These are phyloP conservation scores for Trichechus manatus DNA, from an alignment of 2,113 vertebrate genomes.

Conservation along the genomic window DNA sequence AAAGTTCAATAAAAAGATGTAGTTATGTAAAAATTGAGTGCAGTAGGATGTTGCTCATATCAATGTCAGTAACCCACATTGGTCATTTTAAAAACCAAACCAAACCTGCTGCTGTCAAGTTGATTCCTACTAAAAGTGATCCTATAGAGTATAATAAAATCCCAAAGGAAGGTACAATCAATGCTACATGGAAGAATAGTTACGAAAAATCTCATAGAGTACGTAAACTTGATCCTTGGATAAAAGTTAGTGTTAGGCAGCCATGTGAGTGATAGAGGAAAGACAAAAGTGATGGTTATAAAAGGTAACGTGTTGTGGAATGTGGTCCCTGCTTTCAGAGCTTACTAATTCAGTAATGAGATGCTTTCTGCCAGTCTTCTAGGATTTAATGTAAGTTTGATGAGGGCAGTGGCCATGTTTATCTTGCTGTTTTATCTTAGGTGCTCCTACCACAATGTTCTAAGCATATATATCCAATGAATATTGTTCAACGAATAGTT, in stretches of 20 bases:
- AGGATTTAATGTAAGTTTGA: background rate
- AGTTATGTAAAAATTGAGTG: background rate
- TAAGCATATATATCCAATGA: background rate
- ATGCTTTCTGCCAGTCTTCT: background rate
- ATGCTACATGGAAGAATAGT: background rate
- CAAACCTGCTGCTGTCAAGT: too few relatives aligned
- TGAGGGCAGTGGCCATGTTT: background rate
- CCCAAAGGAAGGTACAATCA: background rate
- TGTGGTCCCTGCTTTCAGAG: background rate
- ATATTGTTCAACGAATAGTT: background rate
- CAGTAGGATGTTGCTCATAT: background rate
- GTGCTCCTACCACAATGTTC: background rate
- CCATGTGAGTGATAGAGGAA: background rate
- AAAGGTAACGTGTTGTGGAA: background rate
- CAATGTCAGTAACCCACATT: too few relatives aligned
- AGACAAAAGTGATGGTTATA: accelerated
- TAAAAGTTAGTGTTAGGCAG: background rate
- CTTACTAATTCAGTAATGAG: background rate
- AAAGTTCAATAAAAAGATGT: background rate
- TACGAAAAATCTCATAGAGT: background rate
- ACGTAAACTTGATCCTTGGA: background rate
- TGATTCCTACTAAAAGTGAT: too few relatives aligned
- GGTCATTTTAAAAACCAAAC: too few relatives aligned
- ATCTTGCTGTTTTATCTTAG: background rate
- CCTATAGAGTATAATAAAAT: background rate